Evolutionary conservation across 2,113 vertebrate species (phyloP).

Genomic region (Chaetops frenatus): DNA sequence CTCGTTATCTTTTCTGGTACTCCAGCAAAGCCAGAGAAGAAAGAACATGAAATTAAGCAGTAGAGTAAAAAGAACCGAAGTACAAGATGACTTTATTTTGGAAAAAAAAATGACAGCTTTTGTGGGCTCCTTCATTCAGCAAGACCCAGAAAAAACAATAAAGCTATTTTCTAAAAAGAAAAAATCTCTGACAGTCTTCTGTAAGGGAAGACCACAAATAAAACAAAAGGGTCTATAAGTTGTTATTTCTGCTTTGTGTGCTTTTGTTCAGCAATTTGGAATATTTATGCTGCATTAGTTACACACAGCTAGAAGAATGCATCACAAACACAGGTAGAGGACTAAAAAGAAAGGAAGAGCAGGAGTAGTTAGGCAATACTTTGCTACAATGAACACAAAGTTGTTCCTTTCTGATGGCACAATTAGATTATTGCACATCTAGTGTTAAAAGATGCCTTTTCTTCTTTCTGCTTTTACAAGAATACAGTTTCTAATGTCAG

Average conservation of each 20-base stretch:
- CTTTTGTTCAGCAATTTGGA: not conserved
- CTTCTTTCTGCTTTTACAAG: not conserved
- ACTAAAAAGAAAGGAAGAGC: not conserved
- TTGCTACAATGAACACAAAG: not conserved
- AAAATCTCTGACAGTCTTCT: not conserved
- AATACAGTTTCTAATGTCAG: not conserved
- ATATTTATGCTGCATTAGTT: not conserved
- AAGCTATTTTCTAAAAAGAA: not conserved
- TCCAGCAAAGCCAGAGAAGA: not conserved
- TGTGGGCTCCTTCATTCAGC: not conserved
- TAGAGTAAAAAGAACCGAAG: not conserved
- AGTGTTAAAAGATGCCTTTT: not conserved
- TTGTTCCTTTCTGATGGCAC: not conserved
- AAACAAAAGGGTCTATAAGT: not conserved
- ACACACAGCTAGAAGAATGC: not conserved
- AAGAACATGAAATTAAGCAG: not conserved
- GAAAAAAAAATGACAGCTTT: not conserved
- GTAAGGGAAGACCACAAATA: not conserved
- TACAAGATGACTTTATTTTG: not conserved
- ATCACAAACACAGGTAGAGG: not conserved
- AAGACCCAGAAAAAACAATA: not conserved
- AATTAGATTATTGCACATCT: not conserved
- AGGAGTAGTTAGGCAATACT: not conserved
- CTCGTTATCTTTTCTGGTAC: not conserved
- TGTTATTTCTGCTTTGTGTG: not conserved